A percentile compares a stretch with the other conserved stretches of the same genome.
phyloP scores from a whole-genome alignment of 2,888 invertebrate genomes.

The Meliscaeva auricollis region DNA sequence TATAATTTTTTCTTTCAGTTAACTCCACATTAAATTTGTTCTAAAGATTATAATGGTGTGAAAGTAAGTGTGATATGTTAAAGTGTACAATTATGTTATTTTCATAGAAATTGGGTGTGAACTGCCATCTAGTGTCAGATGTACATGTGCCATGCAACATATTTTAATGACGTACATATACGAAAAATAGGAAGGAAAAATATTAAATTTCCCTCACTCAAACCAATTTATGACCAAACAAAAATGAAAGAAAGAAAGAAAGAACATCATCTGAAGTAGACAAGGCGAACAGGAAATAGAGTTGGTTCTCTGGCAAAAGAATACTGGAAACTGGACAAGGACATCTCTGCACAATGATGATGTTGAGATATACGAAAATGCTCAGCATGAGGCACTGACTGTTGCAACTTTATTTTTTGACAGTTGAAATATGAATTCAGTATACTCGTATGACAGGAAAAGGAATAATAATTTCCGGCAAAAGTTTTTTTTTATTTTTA shows the following conservation, averaged over 20 bases:
- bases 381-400: slow-evolving; percentile 18
- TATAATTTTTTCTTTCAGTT: slow-evolving; percentile 39
- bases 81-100: slow-evolving; percentile 36
- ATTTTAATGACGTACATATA: slow-evolving; percentile 43
- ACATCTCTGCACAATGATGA: slow-evolving; percentile 32
- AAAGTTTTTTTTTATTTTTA: slow-evolving; percentile 6
- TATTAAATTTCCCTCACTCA: slow-evolving; percentile 29
- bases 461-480: slow-evolving; percentile 70
- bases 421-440: slow-evolving; percentile 64
- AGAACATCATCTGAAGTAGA: slow-evolving; percentile 26
- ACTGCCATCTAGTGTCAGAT: background rate
- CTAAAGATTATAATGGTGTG: slow-evolving; percentile 51
- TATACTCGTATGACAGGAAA: slow-evolving; percentile 59
- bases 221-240: slow-evolving; percentile 48
- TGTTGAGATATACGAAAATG: background rate
- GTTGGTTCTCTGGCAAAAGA: background rate
- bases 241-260: background rate
- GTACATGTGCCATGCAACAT: slow-evolving; percentile 27
- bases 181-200: background rate
- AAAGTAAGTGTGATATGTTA: slow-evolving; percentile 38
- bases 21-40: slow-evolving; percentile 46
- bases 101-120: background rate
- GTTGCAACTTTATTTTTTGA: slow-evolving; percentile 55
- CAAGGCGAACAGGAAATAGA: slow-evolving; percentile 11
- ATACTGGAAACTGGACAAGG: slow-evolving; percentile 51